These are phyloP conservation scores for Hyles vespertilio DNA, from an alignment of 1,140 invertebrate species.

Conservation along the genomic window DNA sequence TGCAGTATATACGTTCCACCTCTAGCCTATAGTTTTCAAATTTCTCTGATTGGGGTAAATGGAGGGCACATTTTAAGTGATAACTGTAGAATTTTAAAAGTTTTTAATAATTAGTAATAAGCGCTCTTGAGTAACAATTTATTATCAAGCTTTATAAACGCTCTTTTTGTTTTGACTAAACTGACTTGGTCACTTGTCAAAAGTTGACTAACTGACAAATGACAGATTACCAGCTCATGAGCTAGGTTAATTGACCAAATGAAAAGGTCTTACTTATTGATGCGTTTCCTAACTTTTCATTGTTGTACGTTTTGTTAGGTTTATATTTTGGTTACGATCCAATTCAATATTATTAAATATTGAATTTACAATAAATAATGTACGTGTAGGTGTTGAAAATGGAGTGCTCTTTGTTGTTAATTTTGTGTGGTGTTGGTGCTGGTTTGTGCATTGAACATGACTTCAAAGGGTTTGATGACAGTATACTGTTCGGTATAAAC, in stretches of 20 bases:
- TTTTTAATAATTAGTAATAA: too few relatives aligned
- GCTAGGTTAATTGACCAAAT: conserved; percentile 14
- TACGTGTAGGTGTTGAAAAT: conserved; percentile 12
- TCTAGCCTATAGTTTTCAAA: too few relatives aligned
- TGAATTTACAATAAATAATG: neutral
- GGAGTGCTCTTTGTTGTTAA: conserved; percentile 22
- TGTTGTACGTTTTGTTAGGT: neutral
- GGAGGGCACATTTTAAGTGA: too few relatives aligned
- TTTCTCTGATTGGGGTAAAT: too few relatives aligned
- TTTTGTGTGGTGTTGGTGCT: conserved; percentile 38
- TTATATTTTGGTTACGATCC: neutral
- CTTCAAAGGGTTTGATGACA: conserved; percentile 88
- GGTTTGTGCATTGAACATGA: conserved; percentile 70
- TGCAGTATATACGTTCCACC: too few relatives aligned
- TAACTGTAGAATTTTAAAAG: too few relatives aligned
- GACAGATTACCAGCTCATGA: conserved; percentile 50
- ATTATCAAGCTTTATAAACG: too few relatives aligned
- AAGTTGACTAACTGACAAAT: too few relatives aligned
- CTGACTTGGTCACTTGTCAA: too few relatives aligned
- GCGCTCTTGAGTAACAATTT: too few relatives aligned
- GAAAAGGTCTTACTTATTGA: conserved; percentile 1
- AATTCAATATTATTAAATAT: neutral
- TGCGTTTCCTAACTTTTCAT: neutral
- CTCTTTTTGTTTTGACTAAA: too few relatives aligned
- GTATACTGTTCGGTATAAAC: conserved; percentile 86